Conservation (phyloP, 2,113 vertebrate genomes). For the Clarias magur region DNA sequence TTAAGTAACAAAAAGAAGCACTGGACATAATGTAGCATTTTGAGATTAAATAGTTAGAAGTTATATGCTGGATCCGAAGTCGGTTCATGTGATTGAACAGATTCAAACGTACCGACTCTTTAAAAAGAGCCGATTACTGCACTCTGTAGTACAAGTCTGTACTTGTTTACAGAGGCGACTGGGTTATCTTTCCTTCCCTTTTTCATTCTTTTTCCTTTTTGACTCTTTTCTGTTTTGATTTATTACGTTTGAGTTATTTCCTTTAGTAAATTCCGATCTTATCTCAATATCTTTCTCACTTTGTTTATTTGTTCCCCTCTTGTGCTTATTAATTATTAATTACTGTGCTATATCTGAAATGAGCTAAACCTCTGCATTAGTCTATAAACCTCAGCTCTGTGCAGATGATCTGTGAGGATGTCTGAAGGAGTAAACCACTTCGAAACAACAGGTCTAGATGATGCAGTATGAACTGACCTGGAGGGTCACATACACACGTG, state of each 20-base stretch:
- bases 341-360: background rate
- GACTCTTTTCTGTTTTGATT: background rate
- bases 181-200: background rate
- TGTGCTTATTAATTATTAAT: background rate
- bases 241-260: background rate
- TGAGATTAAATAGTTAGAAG: background rate
- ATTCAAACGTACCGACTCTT: background rate
- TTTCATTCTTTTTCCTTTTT: background rate
- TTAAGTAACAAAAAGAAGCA: no score
- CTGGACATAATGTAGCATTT: background rate
- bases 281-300: background rate
- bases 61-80: background rate
- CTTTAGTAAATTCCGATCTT: background rate
- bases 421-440: background rate
- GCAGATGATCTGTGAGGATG: background rate
- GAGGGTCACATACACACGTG: background rate
- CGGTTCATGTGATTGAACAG: background rate
- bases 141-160: background rate
- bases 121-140: background rate
- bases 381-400: background rate
- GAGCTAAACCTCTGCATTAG: background rate
- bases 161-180: background rate
- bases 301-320: background rate
- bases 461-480: background rate
- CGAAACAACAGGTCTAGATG: background rate